A percentile compares a stretch with the other conserved stretches of the same genome.
These are phyloP conservation scores for Hormaphis cornu DNA, from an alignment of 1,140 invertebrate species.

Conservation along the genomic window DNA sequence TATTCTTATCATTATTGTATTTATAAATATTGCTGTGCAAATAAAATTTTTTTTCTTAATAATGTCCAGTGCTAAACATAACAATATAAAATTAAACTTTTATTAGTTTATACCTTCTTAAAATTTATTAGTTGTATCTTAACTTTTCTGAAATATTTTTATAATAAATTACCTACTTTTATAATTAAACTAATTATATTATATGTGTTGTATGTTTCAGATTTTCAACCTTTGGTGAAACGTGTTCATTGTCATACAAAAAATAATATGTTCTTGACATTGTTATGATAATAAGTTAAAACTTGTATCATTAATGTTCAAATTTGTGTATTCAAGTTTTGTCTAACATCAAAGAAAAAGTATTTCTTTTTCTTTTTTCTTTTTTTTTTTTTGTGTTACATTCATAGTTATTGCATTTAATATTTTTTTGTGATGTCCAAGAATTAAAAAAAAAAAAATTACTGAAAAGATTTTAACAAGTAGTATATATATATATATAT, in stretches of 20 bases:
- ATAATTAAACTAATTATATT: no score
- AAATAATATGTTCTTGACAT: slow-evolving; percentile 5
- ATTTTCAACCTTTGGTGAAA: background rate
- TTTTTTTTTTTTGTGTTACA: background rate
- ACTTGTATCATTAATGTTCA: background rate
- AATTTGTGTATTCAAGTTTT: background rate
- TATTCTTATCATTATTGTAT: no score
- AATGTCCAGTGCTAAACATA: no score
- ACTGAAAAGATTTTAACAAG: background rate
- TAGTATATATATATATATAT: background rate
- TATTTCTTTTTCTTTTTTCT: background rate
- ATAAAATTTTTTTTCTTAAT: no score
- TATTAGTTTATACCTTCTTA: no score
- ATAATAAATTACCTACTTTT: no score
- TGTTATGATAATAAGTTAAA: slow-evolving; percentile 23
- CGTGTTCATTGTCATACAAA: slow-evolving; percentile 4
- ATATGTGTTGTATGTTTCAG: slow-evolving; percentile 8
- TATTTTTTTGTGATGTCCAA: background rate
- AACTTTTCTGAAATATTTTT: no score
- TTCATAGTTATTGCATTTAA: background rate
- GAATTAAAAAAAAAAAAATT: background rate
- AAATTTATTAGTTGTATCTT: no score
- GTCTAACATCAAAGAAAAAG: no score
- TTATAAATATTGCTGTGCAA: no score
- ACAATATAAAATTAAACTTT: no score